These are phyloP conservation scores for Pegoplata infirma DNA, from an alignment of 2,888 invertebrate genomes.

Conservation along the genomic window DNA sequence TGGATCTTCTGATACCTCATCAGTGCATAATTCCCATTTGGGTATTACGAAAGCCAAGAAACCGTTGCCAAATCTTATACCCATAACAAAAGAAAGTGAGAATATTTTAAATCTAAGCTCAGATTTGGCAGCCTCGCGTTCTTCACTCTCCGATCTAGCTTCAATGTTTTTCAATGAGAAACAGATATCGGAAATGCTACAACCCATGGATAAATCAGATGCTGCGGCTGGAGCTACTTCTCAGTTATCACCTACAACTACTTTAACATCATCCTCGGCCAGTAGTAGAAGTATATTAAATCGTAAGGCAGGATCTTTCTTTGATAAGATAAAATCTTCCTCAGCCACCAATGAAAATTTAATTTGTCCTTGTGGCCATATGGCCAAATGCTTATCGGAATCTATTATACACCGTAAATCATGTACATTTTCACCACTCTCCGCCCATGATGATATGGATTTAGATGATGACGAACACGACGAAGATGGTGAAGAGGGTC, in stretches of 20 bases:
- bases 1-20: slow-evolving; percentile 74
- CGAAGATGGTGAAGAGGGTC: slow-evolving; percentile 69
- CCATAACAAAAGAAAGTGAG: slow-evolving; percentile 79
- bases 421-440: slow-evolving; percentile 78
- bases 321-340: slow-evolving; percentile 88
- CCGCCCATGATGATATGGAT: slow-evolving; percentile 69
- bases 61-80: slow-evolving; percentile 88
- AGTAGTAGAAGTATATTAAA: slow-evolving; percentile 69
- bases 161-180: slow-evolving; percentile 77
- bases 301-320: slow-evolving; percentile 83
- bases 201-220: slow-evolving; percentile 70
- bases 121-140: slow-evolving; percentile 73
- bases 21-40: slow-evolving; percentile 66
- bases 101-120: slow-evolving; percentile 76
- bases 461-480: slow-evolving; percentile 72
- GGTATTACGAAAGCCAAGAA: slow-evolving; percentile 76
- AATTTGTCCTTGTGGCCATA: slow-evolving; percentile 85
- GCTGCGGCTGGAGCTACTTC: slow-evolving; percentile 61
- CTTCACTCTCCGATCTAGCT: slow-evolving; percentile 80
- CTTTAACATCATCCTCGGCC: slow-evolving; percentile 67
- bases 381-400: slow-evolving; percentile 89
- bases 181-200: slow-evolving; percentile 67
- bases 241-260: slow-evolving; percentile 71
- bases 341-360: slow-evolving; percentile 84
- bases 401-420: slow-evolving; percentile 87